Evolutionary conservation across 2,113 vertebrate species (phyloP).

Genomic region (Chaetorhynchus papuensis): DNA sequence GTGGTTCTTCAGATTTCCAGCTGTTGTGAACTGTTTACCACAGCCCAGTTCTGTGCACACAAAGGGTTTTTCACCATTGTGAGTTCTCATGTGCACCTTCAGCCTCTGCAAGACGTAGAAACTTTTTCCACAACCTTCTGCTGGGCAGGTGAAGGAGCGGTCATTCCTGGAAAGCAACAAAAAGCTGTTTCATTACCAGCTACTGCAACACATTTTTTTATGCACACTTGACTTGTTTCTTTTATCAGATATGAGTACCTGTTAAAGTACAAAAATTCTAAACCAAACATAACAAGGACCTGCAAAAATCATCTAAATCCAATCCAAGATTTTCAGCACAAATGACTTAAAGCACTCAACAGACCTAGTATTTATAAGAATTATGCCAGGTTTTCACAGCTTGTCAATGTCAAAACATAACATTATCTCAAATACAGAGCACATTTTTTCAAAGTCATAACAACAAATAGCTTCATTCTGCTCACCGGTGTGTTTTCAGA

Average conservation of each 20-base stretch:
- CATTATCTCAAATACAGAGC: background rate
- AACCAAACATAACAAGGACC: background rate
- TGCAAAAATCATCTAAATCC: background rate
- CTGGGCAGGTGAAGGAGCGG: slow-evolving; percentile 90
- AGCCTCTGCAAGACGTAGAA: slow-evolving; percentile 96
- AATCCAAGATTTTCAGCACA: background rate
- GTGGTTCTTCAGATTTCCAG: slow-evolving; percentile 98
- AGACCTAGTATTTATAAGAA: background rate
- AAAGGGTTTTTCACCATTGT: slow-evolving; percentile 96
- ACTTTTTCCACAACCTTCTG: slow-evolving; percentile 96
- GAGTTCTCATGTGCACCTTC: slow-evolving; percentile 99
- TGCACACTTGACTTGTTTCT: background rate
- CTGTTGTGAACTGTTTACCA: slow-evolving; percentile 95
- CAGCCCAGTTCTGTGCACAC: slow-evolving; percentile 91
- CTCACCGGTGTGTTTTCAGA: slow-evolving; percentile 94
- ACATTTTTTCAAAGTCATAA: background rate
- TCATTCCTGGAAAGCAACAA: slow-evolving; percentile 82
- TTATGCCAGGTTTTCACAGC: background rate
- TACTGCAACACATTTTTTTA: background rate
- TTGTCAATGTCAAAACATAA: background rate
- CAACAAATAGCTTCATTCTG: background rate
- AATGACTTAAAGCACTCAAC: background rate
- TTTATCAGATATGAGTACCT: background rate
- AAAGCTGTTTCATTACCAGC: background rate
- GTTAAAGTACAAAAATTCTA: background rate